Base-by-base conservation (phyloP, 2,888 invertebrate genomes). In the Lithophane socia region DNA sequence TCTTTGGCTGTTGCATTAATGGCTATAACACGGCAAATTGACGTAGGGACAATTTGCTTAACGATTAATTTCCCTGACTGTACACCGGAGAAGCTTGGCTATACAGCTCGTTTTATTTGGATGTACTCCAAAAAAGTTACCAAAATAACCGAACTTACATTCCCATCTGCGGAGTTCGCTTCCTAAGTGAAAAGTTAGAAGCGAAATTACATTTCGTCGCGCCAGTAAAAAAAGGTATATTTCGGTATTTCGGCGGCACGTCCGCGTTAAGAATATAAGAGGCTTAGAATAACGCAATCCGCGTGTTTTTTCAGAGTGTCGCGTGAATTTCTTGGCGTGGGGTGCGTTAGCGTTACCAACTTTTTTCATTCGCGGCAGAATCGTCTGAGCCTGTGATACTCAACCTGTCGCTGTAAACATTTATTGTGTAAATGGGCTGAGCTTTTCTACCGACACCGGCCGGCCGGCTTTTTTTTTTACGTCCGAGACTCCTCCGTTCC, bases 151-250 rank as follows among this genome's bases (percentile, higher is more conserved):
- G 88, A 94, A 94, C 92, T 94, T 93, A 92, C 90, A 91, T 89
- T 86, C 90, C 88, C 91, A 91, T 92, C 90, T 90, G 90, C 88
- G 66, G 90, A 94, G 90, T 93, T 93, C 80, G 85, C 90, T 84
- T 90, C 91, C 92, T 94, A 95, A 95, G 94, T 95, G 94, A 94
- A 95, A 95, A 95, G 95, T 95, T 95, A 92, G 91, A 90, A 89
- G 90, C 84, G 87, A 94, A 94, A 94, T 94, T 94, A 94, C 93
- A 92, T 93, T 94, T 89, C 91, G 86, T 79, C 79, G 82, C 75
- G 86, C 80, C 87, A 88, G 90, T 91, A 91, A 90, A 90, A 68
- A 92, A 90, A 82, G 87, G 85, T 84, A 81, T 84, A 85, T 89
- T 89, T 77, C 72, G 85, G 88, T 88, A 90, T 91, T 90, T 89